Evolutionary conservation across 2,113 vertebrate genomes (phyloP), one percentile per base, ranked within the genome.

Genomic region (Gallinago undulata): DNA sequence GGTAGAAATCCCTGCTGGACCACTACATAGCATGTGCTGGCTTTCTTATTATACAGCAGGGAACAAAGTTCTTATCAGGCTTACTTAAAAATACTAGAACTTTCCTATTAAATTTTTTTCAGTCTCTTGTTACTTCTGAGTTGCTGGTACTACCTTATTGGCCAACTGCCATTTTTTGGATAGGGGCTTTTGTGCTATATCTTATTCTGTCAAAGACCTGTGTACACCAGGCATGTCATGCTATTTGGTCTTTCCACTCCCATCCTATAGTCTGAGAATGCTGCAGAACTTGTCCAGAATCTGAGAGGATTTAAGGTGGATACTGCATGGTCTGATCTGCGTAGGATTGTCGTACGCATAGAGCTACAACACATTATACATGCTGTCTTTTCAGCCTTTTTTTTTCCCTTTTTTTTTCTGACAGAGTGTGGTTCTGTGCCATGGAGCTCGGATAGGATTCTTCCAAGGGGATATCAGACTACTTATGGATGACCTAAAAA

Each of bases 401-500:
- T 51, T 33, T 55, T 75, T 28, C 8, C 23, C 76, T 82, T 74
- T 70, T 79, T 84, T 77, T 77, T 66, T 35, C 62, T 96, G 55
- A 41, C 87, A 99, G 99, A 98, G 97, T 67, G 98, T 99, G 28
- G 41, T 99, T 90, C 98, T 99, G 73, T 98, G 98, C 95, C 99
- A 99, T 2, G 99, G 99, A 30, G 99, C 97, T 81, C 98, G 98
- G 87, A 99, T 99, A 80, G 99, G 99, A 85, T 99, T 98, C 97
- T 99, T 99, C 97, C 99, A 99, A 97, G 99, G 99, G 50, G 99
- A 99, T 92, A 99, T 99, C 93, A 98, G 99, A 64, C 98, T 99
- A n/a, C 97, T 99, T 84, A 99, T 99, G 99, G 99, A 99, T 78
- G 99, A 99, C 93, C 97, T 99, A 89, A 99, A 99, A 98, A 97